Conservation (phyloP, 2,888 invertebrate genomes). For the Gari tellinella region DNA sequence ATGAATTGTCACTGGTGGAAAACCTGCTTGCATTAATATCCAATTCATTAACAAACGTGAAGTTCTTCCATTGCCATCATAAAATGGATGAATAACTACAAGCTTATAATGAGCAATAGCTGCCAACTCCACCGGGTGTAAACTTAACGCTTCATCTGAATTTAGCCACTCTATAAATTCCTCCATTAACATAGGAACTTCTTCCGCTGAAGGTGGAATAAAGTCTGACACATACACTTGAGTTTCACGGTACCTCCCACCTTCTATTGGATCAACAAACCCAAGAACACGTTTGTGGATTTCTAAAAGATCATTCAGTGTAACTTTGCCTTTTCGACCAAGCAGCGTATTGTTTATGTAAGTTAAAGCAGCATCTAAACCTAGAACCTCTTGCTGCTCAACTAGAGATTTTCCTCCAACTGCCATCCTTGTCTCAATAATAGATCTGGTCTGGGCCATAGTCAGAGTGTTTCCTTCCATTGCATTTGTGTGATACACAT, state of each 20-base stretch:
- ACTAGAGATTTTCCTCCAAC: constrained; percentile 95
- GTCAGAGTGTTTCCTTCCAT: constrained; percentile 99
- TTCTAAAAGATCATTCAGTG: constrained; percentile 94
- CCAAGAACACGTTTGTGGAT: constrained; percentile 97
- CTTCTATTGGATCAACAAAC: constrained; percentile 96
- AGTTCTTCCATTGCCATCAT: constrained; percentile 98
- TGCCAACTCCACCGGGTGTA: constrained; percentile 97
- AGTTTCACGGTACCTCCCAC: constrained; percentile 91
- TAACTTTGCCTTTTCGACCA: constrained; percentile 90
- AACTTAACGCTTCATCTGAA: constrained; percentile 92
- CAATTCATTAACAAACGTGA: constrained; percentile 98
- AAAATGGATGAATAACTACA: constrained; percentile 98
- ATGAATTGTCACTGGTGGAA: constrained; percentile 96
- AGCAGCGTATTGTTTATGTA: constrained; percentile 90
- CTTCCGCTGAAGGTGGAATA: constrained; percentile 94
- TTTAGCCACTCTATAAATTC: constrained; percentile 96
- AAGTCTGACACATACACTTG: constrained; percentile 97
- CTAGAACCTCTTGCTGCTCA: constrained; percentile 98
- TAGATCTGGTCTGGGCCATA: constrained; percentile 94
- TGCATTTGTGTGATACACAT: constrained; percentile 98
- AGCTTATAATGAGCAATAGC: constrained; percentile 98
- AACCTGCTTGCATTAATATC: constrained; percentile 95
- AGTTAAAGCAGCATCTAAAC: constrained; percentile 96
- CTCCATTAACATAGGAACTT: constrained; percentile 92
- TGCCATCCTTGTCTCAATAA: constrained; percentile 93